Evolutionary conservation across 2,113 vertebrate species (phyloP), one percentile per base, ranked within the genome.

Genomic region (Sinocyclocheilus maitianheensis): DNA sequence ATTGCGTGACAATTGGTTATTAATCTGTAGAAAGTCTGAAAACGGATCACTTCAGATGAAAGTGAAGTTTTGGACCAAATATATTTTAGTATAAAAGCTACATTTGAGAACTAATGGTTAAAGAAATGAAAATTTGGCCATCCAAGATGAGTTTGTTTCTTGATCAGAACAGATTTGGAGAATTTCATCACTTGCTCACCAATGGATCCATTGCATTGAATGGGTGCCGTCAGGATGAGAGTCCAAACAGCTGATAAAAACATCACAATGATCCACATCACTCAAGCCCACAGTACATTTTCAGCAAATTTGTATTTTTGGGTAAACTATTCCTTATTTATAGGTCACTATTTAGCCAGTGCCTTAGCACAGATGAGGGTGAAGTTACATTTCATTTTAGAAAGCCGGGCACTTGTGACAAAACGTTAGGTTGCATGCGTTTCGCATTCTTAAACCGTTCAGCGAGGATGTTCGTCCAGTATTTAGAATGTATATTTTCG

Each of bases 331-430:
- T 10, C 1, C 18, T 40, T 65, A 84, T 76, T 71, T 71, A 37
- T 43, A 77, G 55, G 83, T 84, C 16, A 84, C 58, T 74, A 77
- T 43, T 40, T 82, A 77, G 87, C 69, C 81, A 83, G 88, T 87
- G 90, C 89, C 86, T 90, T 88, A 89, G 85, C 72, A 48, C 77
- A 34, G 80, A 37, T 12, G n/a, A 77, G 22, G 75, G 62, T 18
- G 11, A 22, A 43, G 55, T 13, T 43, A 10, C 34, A 48, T 85
- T 79, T 85, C 13, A 58, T 72, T 40, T 80, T 4, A 76, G 26
- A 37, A 62, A 4, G 20, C 30, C 7, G 6, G 40, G 12, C 30
- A 46, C 40, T 18, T 14, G 30, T 79, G 77, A 62, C 20, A 4
- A 5, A n/a, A 34, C 53, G 3, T 22, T 1, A 72, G 69, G 4